Percentiles rank a stretch among this genome's conserved stretches.
Conservation (phyloP, 1,140 invertebrate species). For the Eupristina koningsbergeri region DNA sequence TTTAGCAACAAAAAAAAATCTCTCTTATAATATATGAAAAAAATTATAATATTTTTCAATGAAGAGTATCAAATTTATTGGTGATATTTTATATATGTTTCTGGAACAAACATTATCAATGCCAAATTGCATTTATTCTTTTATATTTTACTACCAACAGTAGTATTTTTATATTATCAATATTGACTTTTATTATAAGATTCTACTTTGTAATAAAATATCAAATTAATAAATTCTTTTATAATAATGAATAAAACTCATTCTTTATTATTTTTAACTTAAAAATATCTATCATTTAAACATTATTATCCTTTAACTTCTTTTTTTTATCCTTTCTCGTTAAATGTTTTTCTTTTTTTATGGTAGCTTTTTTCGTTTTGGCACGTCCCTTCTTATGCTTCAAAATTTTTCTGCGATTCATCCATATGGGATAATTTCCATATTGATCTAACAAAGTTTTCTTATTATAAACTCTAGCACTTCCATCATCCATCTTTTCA, state of each 20-base stretch:
- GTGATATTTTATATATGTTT: background rate
- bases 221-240: background rate
- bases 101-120: constrained; percentile 52
- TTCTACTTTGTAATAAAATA: constrained; percentile 58
- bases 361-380: constrained; percentile 67
- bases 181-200: constrained; percentile 40
- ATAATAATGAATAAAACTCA: constrained; percentile 18
- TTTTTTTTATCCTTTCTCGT: constrained; percentile 64
- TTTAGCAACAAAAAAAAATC: background rate
- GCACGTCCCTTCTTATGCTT: constrained; percentile 73
- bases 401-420: constrained; percentile 74
- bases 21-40: background rate
- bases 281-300: background rate
- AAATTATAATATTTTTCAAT: background rate
- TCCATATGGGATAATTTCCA: constrained; percentile 79
- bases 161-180: constrained; percentile 23
- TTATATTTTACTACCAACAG: constrained; percentile 41
- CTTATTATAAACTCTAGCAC: constrained; percentile 73
- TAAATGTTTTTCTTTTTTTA: constrained; percentile 67
- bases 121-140: constrained; percentile 59
- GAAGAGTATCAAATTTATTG: background rate
- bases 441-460: constrained; percentile 78
- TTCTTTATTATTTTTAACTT: background rate
- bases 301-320: constrained; percentile 40
- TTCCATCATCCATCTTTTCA: constrained; percentile 70